A percentile compares a stretch with the other conserved stretches of the same genome.
Evolutionary conservation across 2,888 invertebrate species (phyloP).

Genomic region (Eugnorisma glareosa): DNA sequence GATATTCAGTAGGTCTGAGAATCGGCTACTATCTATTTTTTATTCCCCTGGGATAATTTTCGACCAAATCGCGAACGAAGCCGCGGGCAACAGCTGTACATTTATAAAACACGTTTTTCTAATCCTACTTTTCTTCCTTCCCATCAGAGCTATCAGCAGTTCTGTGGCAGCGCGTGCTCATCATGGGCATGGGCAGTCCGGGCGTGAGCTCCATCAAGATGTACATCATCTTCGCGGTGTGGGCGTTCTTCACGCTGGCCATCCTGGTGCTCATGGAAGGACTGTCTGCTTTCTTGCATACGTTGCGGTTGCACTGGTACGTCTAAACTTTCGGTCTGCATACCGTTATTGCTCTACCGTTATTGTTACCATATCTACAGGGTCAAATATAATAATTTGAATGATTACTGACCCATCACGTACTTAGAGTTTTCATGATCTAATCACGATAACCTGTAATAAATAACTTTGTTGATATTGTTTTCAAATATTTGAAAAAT

Average conservation of each 20-base stretch:
- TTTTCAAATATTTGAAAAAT: too few species aligned
- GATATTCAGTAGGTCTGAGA: too few species aligned
- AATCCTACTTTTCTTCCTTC: background rate
- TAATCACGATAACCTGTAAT: too few species aligned
- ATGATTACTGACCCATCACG: too few species aligned
- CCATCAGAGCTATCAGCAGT: conserved; percentile 94
- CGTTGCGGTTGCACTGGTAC: conserved; percentile 96
- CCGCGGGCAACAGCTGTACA: too few species aligned
- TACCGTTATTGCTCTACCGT: background rate
- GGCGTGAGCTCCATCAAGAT: conserved; percentile 86
- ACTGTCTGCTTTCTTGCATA: conserved; percentile 96
- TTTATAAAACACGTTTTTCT: background rate
- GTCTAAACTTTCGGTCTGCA: conserved; percentile 24
- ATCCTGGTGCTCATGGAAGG: conserved; percentile 98
- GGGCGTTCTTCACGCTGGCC: conserved; percentile 95
- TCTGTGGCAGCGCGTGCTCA: conserved; percentile 93
- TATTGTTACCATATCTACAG: background rate
- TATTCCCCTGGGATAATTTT: too few species aligned
- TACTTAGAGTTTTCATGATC: too few species aligned
- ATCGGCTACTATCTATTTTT: too few species aligned
- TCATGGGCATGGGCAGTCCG: conserved; percentile 86
- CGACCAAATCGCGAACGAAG: too few species aligned
- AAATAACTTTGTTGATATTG: too few species aligned
- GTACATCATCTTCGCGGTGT: conserved; percentile 93
- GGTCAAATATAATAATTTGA: too few species aligned